Evolutionary conservation across 2,888 invertebrate species (phyloP), one percentile per base, ranked within the genome.

Genomic region (Cerastoderma edule): DNA sequence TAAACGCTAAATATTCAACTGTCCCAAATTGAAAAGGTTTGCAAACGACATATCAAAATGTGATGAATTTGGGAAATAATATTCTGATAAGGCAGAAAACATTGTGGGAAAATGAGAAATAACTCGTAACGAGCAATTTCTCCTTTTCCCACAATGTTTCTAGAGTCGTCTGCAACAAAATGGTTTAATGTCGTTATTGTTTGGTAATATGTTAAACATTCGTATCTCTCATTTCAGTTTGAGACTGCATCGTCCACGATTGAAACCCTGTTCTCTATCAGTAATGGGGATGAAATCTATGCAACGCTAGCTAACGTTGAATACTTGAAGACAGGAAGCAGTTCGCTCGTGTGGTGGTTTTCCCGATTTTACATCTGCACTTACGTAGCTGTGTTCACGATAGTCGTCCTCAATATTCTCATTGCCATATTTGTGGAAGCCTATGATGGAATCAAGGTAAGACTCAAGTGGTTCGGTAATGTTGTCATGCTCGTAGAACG

Each of bases 381-480:
- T 2, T 69, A 50, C 35, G 69, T 69, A 16, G 44, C 32, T 33
- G 33, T 69, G 22, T 69, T 69, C 24, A 69, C 69, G 3, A 30
- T 69, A 30, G 60, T 69, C 32, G 63, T 69, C 5, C 48, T 69
- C n/a, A 69, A 69, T 46, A 27, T 69, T 10, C 50, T 69, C 27
- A 60, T 69, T 6, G 69, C 69, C 48, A 73, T 73, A 27, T 67
- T 73, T n/a, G 56, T 53, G 0, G 48, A 35, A n/a, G 67, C 67
- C 24, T 67, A 73, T 44, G 72, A 73, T 8, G 50, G 27, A 27
- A 63, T 73, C 28, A 57, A 60, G 72, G 72, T 72, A 44, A 27
- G 57, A 30, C 35, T n/a, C 24, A n/a, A n/a, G n/a, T n/a, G n/a
- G n/a, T n/a, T n/a, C n/a, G n/a, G n/a, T n/a, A n/a, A n/a, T n/a